phyloP scores from a whole-genome alignment of 2,888 invertebrate species.

The Allophyes oxyacanthae region DNA sequence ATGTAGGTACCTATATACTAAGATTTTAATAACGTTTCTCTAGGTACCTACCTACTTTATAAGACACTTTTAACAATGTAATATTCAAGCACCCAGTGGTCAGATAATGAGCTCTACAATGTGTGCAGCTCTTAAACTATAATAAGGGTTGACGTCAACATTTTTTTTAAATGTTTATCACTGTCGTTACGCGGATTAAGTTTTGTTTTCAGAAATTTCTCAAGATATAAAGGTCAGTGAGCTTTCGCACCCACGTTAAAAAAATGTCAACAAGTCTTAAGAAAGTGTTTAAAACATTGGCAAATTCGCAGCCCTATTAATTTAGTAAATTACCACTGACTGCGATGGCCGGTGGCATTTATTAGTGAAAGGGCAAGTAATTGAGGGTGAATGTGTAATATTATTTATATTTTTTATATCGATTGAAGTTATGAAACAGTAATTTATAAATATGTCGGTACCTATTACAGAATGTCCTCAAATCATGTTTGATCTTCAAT shows the following conservation, averaged over 20 bases:
- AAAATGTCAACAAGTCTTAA: constrained; percentile 44
- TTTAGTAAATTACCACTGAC: constrained; percentile 33
- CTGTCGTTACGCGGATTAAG: constrained; percentile 58
- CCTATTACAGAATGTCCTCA: too few relatives aligned
- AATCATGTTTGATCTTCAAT: too few relatives aligned
- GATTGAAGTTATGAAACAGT: too few relatives aligned
- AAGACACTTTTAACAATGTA: too few relatives aligned
- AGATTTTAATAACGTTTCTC: too few relatives aligned
- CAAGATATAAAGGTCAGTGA: constrained; percentile 53
- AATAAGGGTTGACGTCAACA: constrained; percentile 3
- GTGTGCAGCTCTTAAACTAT: too few relatives aligned
- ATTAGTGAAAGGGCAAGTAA: constrained; percentile 41
- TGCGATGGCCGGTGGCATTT: constrained; percentile 39
- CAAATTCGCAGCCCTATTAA: constrained; percentile 48
- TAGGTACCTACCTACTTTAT: too few relatives aligned
- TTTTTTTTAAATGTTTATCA: constrained; percentile 49
- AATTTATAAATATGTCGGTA: too few relatives aligned
- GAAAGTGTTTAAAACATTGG: constrained; percentile 53
- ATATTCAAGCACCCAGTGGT: too few relatives aligned
- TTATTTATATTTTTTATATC: too few relatives aligned
- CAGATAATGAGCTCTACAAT: too few relatives aligned
- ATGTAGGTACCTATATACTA: too few relatives aligned
- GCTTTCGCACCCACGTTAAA: constrained; percentile 44
- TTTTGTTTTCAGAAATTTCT: constrained; percentile 54
- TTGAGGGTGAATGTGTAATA: constrained; percentile 25